phyloP scores from a whole-genome alignment of 1,140 invertebrate genomes.

The Drosophila saltans region DNA sequence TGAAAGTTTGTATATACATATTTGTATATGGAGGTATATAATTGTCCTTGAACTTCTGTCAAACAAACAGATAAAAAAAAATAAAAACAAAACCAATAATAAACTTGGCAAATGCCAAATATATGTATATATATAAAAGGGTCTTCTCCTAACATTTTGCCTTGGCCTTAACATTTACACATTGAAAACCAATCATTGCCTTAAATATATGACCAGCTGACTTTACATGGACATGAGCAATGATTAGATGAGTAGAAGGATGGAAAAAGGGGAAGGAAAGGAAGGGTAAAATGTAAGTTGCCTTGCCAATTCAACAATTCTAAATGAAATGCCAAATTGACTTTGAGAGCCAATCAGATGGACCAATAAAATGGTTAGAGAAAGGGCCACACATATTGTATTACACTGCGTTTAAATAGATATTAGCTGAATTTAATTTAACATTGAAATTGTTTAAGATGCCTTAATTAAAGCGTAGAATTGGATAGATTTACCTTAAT shows the following conservation, averaged over 20 bases:
- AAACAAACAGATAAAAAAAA: neutral
- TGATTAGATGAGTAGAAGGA: neutral
- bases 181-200: conserved; percentile 57
- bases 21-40: conserved; percentile 19
- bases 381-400: neutral
- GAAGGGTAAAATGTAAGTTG: conserved; percentile 11
- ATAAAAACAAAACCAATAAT: neutral
- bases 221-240: conserved; percentile 24
- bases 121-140: conserved; percentile 20
- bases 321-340: conserved; percentile 49
- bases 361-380: conserved; percentile 4
- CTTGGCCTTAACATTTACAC: conserved; percentile 39
- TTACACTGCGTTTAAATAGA: neutral
- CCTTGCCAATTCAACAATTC: conserved; percentile 42
- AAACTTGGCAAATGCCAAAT: conserved; percentile 55
- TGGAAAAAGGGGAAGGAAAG: no score
- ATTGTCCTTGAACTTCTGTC: conserved; percentile 55
- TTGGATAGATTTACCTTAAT: no score
- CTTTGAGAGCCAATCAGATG: conserved; percentile 11
- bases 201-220: conserved; percentile 53
- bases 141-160: neutral
- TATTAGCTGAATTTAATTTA: no score
- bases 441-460: no score
- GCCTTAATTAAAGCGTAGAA: no score
- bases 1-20: conserved; percentile 10